Base-by-base conservation (phyloP, 2,888 invertebrate genomes). In the Psococerastis gibbosa region DNA sequence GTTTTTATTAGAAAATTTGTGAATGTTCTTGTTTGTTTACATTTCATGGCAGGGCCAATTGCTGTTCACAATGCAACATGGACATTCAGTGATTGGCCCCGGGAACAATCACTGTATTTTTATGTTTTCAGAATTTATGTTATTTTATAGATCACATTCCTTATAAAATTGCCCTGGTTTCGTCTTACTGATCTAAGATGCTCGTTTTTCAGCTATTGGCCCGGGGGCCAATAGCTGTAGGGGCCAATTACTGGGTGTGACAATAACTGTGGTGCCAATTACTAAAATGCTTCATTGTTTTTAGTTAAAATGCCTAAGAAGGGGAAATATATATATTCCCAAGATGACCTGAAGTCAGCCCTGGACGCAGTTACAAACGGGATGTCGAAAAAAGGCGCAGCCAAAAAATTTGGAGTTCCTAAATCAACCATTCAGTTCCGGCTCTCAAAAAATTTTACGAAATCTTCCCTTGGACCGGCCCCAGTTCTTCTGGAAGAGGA, bases 401-500 rank as follows among this genome's bases (percentile, higher is more conserved):
- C 47, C n/a, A 23, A 13, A 38, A 16, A 45, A 45, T 42, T 34
- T 35, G 45, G 42, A 27, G 35, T 47, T 22, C 47, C 47, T 32
- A 32, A 35, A 9, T 16, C 35, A 3, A 43, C 45, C n/a, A 18
- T 45, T 16, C 43, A 44, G 13, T 45, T 35, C 20, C 44, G 35
- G 20, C 34, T 22, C 4, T 11, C 42, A 15, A n/a, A 33, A 18
- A 45, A 43, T 17, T 45, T 32, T 43, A 41, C 13, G 6, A 47
- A 47, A 31, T 16, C 23, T n/a, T 27, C 33, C 8, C 43, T n/a
- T n/a, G 47, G 47, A 18, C 43, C 46, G 9, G 22, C 43, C 17
- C 34, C 49, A 15, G 42, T 49, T 41, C 44, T 49, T 22, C 31
- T 45, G 23, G 43, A 50, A 33, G 50, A 52, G 33, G 55, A 56